Evolutionary conservation across 2,888 invertebrate species (phyloP).

Genomic region (Diaprepes abbreviatus): DNA sequence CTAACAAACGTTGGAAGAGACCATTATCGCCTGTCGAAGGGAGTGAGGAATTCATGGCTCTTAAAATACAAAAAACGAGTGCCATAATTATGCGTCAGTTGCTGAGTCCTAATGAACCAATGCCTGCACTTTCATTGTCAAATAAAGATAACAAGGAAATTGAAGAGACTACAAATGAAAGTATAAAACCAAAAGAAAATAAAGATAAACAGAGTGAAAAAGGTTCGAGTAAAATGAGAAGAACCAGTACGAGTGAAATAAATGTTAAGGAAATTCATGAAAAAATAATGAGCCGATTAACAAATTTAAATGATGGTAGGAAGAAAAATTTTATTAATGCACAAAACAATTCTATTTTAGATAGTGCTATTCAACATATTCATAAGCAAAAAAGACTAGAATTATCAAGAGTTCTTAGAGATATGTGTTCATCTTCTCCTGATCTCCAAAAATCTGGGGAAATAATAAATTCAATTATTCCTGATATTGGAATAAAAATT

Average conservation of each 20-base stretch:
- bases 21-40: constrained; percentile 60
- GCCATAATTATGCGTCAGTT: constrained; percentile 62
- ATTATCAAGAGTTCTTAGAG: constrained; percentile 62
- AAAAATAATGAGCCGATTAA: constrained; percentile 63
- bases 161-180: background rate
- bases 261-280: constrained; percentile 61
- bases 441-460: constrained; percentile 54
- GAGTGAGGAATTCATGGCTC: constrained; percentile 62
- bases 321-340: constrained; percentile 63
- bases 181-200: background rate
- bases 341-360: constrained; percentile 57
- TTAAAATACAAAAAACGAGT: constrained; percentile 63
- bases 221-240: constrained; percentile 35
- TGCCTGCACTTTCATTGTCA: background rate
- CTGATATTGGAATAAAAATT: constrained; percentile 64
- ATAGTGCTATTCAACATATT: constrained; percentile 62
- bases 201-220: background rate
- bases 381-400: constrained; percentile 64
- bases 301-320: constrained; percentile 61
- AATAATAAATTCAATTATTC: constrained; percentile 63
- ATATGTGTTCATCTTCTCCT: constrained; percentile 56
- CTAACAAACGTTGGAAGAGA: constrained; percentile 12
- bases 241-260: constrained; percentile 43
- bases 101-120: constrained; percentile 48
- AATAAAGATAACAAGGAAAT: background rate